Evolutionary conservation across 2,888 invertebrate genomes (phyloP), one percentile per base, ranked within the genome.

Genomic region (Megalurothrips usitatus): DNA sequence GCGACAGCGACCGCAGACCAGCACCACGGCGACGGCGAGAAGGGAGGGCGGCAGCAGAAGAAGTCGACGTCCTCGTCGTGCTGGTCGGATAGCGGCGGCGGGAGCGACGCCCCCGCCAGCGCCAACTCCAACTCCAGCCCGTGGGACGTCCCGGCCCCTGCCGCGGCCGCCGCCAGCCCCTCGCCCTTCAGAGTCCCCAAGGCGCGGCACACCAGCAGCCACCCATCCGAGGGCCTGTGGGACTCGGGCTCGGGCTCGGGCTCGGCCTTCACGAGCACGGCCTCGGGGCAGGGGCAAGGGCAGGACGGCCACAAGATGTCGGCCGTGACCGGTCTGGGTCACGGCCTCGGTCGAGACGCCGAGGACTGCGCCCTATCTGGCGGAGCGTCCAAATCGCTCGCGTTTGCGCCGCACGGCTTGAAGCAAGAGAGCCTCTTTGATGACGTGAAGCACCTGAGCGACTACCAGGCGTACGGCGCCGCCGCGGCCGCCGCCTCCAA

Each of bases 151-250:
- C 4, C 43, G 28, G 26, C 75, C 81, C 47, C 23, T 79, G 28
- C 49, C 80, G 26, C 82, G 79, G 26, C 63, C 81, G 19, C 23
- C 58, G 17, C 79, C 81, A 12, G 79, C 81, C 43, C 79, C 79
- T 89, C 90, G 4, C 88, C 92, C 14, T 92, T 92, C 84, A 87
- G 92, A 84, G 90, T 92, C 28, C 92, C 92, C 1, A 92, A 91
- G 86, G 91, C 87, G 89, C 83, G 88, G 88, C 88, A 11, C 89
- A 43, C 34, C 34, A 43, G 89, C 81, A 89, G 89, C 80, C 87
- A 85, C 84, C 86, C 68, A 86, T 87, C 12, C 88, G 86, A 81
- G 86, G 68, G 23, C 1, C 68, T 26, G 68, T 75, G 68, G 68
- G 68, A 75, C 23, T 26, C 68, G 6, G 68, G 3, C 23, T 23